Percentiles rank a stretch among this genome's conserved stretches.
These are phyloP conservation scores for Fabriciana adippe DNA, from an alignment of 2,888 invertebrate genomes.

Conservation along the genomic window DNA sequence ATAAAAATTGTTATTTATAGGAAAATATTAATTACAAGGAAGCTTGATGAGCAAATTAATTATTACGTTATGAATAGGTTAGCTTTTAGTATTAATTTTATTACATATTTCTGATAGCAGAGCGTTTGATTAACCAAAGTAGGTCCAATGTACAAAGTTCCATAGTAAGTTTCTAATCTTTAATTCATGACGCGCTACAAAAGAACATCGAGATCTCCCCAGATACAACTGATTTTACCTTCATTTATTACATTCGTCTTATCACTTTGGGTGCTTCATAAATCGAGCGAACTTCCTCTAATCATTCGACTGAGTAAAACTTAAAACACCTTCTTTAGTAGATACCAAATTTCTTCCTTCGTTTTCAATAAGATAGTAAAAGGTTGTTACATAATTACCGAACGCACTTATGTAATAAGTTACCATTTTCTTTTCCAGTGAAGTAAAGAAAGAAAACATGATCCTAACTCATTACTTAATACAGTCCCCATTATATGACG, in stretches of 20 bases:
- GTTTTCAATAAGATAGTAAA: too few relatives aligned
- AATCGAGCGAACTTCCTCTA: conserved; percentile 22
- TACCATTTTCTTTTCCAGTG: too few relatives aligned
- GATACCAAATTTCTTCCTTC: background rate
- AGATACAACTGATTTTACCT: conserved; percentile 32
- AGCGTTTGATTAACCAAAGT: conserved; percentile 6
- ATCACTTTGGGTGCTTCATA: conserved; percentile 21
- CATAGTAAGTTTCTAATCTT: conserved; percentile 27
- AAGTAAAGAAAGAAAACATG: too few relatives aligned
- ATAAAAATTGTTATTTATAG: too few relatives aligned
- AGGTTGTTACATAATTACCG: too few relatives aligned
- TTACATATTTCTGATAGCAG: background rate
- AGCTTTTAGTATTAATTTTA: background rate
- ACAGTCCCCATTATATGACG: too few relatives aligned
- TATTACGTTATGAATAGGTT: background rate
- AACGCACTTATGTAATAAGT: too few relatives aligned
- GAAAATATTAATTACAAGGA: too few relatives aligned
- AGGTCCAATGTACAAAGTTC: conserved; percentile 17
- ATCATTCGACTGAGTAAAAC: conserved; percentile 13
- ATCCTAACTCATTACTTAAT: too few relatives aligned
- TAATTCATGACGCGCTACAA: conserved; percentile 30
- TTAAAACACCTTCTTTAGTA: conserved; percentile 8
- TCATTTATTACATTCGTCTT: conserved; percentile 29
- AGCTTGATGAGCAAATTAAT: too few relatives aligned
- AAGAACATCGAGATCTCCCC: conserved; percentile 23